Percentiles rank a stretch among this genome's conserved stretches.
Evolutionary conservation across 2,797 vertebrate genomes (phyloP).

Genomic region (Rhinoraja longicauda): DNA sequence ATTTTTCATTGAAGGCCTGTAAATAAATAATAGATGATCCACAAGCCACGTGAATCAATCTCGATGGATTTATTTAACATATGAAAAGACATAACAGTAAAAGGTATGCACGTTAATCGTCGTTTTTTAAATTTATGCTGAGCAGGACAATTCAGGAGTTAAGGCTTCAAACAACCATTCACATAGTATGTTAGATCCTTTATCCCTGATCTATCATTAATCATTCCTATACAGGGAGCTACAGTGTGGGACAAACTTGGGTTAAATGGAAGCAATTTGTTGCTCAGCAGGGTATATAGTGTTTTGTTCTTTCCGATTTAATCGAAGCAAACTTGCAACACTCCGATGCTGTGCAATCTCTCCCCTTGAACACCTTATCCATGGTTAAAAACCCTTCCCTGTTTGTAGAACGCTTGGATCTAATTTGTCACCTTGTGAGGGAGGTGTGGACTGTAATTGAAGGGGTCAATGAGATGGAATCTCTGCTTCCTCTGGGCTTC

Average conservation of each 20-base stretch:
- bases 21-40: slow-evolving; percentile 16
- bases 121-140: background rate
- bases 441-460: slow-evolving; percentile 66
- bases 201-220: slow-evolving; percentile 65
- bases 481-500: slow-evolving; percentile 73
- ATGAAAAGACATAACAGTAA: background rate
- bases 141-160: background rate
- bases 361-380: slow-evolving; percentile 49
- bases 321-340: slow-evolving; percentile 38
- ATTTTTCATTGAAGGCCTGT: background rate
- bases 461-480: slow-evolving; percentile 62
- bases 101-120: slow-evolving; percentile 24
- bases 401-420: slow-evolving; percentile 64
- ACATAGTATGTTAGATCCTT: background rate
- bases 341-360: slow-evolving; percentile 63
- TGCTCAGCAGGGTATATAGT: slow-evolving; percentile 68
- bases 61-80: background rate
- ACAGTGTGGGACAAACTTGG: slow-evolving; percentile 58
- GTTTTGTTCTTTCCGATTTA: slow-evolving; percentile 45
- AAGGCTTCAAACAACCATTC: background rate
- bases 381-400: slow-evolving; percentile 63
- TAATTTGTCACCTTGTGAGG: slow-evolving; percentile 76
- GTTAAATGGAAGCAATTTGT: slow-evolving; percentile 74
- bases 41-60: background rate
- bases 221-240: slow-evolving; percentile 64